Percentiles rank a stretch among this genome's conserved stretches.
Evolutionary conservation across 35 echinoderm and acorn worm genomes (phyloP).

Genomic region (Amphiura filiformis): DNA sequence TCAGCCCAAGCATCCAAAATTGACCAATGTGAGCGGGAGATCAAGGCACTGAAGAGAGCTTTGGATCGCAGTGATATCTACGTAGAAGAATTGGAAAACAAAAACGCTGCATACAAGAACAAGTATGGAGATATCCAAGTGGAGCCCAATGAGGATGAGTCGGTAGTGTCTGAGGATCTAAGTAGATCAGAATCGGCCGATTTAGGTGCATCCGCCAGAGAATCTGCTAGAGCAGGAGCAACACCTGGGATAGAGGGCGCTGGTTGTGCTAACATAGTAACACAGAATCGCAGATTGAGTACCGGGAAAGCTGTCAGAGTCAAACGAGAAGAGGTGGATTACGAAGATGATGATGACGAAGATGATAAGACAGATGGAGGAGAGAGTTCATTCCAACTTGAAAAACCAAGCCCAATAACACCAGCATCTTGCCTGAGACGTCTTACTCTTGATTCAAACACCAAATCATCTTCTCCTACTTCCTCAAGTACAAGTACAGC

Average conservation of each 20-base stretch:
- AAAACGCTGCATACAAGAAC: constrained; percentile 17
- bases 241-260: too few species aligned
- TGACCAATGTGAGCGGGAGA: constrained; percentile 55
- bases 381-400: neutral
- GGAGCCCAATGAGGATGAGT: neutral
- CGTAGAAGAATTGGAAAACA: constrained; percentile 72
- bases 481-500: neutral
- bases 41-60: constrained; percentile 75
- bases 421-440: neutral
- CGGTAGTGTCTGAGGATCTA: neutral
- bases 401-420: constrained; percentile 24
- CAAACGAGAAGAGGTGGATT: neutral
- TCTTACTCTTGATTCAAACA: neutral
- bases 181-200: neutral
- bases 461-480: neutral
- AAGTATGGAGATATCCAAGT: constrained; percentile 18
- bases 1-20: constrained; percentile 67
- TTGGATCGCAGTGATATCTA: constrained; percentile 76
- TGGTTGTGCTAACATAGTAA: too few species aligned
- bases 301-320: neutral
- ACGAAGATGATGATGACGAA: neutral
- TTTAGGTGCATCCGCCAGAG: neutral
- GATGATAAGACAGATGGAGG: neutral
- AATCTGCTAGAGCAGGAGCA: neutral
- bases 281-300: neutral